Percentiles rank a stretch among this genome's conserved stretches.
Conservation (phyloP, 2,797 vertebrate genomes). For the Phataginus tricuspis region DNA sequence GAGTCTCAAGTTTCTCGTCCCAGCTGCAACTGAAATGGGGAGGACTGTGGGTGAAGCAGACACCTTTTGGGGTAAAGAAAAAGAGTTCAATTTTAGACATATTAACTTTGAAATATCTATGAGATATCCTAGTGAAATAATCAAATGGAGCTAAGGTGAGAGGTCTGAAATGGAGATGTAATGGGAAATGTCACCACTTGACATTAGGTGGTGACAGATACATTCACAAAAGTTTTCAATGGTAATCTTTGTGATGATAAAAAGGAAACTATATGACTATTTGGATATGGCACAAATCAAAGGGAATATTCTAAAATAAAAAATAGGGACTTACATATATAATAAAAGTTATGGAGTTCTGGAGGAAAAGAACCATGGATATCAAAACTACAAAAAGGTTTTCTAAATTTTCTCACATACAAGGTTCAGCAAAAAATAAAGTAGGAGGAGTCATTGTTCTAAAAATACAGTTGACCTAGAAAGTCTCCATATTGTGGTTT, state of each 20-base stretch:
- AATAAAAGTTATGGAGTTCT: neutral
- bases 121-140: neutral
- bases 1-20: neutral
- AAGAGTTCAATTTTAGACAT: neutral
- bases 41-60: neutral
- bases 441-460: neutral
- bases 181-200: neutral
- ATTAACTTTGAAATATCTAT: constrained; percentile 14
- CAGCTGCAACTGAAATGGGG: neutral
- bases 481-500: neutral
- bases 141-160: neutral
- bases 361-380: neutral
- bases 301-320: constrained; percentile 35
- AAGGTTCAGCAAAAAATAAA: neutral
- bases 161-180: neutral
- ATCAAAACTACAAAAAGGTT: neutral
- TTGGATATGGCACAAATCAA: neutral
- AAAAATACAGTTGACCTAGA: neutral
- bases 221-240: neutral
- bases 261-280: neutral
- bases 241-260: neutral
- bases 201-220: neutral
- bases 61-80: neutral
- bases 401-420: neutral
- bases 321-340: neutral